Base-by-base conservation (phyloP, 1,140 invertebrate species). In the Tenebrio molitor region DNA sequence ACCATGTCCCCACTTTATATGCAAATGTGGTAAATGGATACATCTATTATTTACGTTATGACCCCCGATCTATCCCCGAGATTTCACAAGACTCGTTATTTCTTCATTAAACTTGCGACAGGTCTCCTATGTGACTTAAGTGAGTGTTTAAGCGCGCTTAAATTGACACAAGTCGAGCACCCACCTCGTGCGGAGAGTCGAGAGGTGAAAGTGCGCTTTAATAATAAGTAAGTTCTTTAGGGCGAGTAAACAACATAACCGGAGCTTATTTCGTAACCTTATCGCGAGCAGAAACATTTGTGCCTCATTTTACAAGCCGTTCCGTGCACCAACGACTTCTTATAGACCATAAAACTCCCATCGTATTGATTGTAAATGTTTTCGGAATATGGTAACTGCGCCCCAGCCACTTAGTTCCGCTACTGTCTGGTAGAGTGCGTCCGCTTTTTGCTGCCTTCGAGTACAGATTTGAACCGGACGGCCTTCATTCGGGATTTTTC, bases 291-390 rank as follows among this genome's bases (percentile, higher is more conserved):
- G 79, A 75, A 81, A 80, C 80, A 76, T 81, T 81, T 77, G 79
- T 79, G 79, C 79, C 77, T 81, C 80, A 79, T 80, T 81, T 75
- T 78, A 81, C 81, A 80, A 79, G 79, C 77, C 72, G 76, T 81
- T 80, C 74, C 69, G 74, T 76, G 75, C 77, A 77, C 58, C 73
- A 83, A 83, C 78, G 80, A 76, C 78, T 78, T 74, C 78, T 83
- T 83, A 83, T 82, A 77, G 79, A 77, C 77, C 79, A 79, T 83
- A 82, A 83, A 83, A 82, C 76, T 78, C 80, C 78, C 81, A 83
- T 83, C 80, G 81, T 82, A 83, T 83, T 83, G 81, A 83, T 83
- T 82, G 81, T 80, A 80, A 82, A 80, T 77, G 79, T 74, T 72
- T 62, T 76, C 46, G 72, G 69, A 69, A 74, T 74, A 71, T 77